phyloP scores from a whole-genome alignment of 2,797 vertebrate genomes.

The Cetoscarus ocellatus region DNA sequence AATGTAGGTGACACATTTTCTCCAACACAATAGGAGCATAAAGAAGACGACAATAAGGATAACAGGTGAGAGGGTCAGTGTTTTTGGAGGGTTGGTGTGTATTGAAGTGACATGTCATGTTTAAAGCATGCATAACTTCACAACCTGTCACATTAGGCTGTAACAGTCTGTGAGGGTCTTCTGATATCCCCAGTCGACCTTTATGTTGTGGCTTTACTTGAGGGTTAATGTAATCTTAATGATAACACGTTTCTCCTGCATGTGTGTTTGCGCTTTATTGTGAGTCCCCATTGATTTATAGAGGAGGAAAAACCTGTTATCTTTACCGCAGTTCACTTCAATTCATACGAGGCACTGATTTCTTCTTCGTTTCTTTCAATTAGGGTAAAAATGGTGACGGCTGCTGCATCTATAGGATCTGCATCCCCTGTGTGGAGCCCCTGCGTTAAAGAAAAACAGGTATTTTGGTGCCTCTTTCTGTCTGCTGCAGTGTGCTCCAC shows the following conservation, averaged over 20 bases:
- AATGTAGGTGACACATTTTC: slow-evolving; percentile 70
- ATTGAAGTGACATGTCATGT: slow-evolving; percentile 1
- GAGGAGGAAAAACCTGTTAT: neutral
- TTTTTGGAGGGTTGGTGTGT: neutral
- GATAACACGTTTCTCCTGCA: slow-evolving; percentile 32
- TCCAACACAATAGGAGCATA: slow-evolving; percentile 31
- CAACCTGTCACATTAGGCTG: slow-evolving; percentile 7
- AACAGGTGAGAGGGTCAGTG: slow-evolving; percentile 41
- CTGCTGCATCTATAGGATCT: slow-evolving; percentile 60
- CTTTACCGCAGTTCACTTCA: slow-evolving; percentile 9
- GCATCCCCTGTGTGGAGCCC: slow-evolving; percentile 62
- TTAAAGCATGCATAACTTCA: slow-evolving; percentile 51
- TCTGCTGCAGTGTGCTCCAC: slow-evolving; percentile 58
- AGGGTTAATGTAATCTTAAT: slow-evolving; percentile 29
- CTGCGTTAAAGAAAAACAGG: slow-evolving; percentile 64
- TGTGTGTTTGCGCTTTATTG: slow-evolving; percentile 51
- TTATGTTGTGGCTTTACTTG: neutral
- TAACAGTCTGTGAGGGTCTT: slow-evolving; percentile 1
- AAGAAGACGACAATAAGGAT: slow-evolving; percentile 7
- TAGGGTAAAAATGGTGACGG: slow-evolving; percentile 56
- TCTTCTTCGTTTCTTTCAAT: slow-evolving; percentile 34
- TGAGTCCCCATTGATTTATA: slow-evolving; percentile 46
- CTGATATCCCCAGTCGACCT: neutral
- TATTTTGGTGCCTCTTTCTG: slow-evolving; percentile 58
- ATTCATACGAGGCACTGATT: slow-evolving; percentile 24